Percentiles rank a stretch among this genome's conserved stretches.
Evolutionary conservation across 1,140 invertebrate genomes (phyloP).

Genomic region (Magallana ariakensis): DNA sequence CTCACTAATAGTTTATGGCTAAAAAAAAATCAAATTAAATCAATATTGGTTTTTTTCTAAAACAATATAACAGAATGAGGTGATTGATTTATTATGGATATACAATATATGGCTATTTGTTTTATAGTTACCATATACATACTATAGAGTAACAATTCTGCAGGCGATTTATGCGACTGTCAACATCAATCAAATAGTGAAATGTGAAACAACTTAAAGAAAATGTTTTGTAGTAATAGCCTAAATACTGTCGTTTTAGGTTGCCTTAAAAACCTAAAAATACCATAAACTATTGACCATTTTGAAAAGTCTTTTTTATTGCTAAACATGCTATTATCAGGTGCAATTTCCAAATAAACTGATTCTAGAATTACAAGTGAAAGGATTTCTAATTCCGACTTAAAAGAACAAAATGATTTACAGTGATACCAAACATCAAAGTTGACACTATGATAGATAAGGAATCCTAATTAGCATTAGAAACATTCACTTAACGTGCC

Average conservation of each 20-base stretch:
- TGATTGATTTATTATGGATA: too few species aligned
- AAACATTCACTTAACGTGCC: slow-evolving; percentile 20
- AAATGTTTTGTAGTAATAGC: not conserved
- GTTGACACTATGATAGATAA: slow-evolving; percentile 32
- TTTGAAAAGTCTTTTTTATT: not conserved
- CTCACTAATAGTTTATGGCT: too few species aligned
- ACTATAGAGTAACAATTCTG: too few species aligned
- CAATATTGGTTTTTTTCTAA: too few species aligned
- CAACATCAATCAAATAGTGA: too few species aligned
- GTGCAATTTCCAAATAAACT: not conserved
- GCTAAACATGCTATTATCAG: not conserved
- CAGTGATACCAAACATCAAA: slow-evolving; percentile 34
- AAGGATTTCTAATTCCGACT: slow-evolving; percentile 7
- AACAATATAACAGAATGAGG: too few species aligned
- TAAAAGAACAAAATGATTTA: slow-evolving; percentile 29
- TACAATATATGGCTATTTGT: too few species aligned
- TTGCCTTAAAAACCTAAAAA: not conserved
- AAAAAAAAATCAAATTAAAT: too few species aligned
- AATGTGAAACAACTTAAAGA: too few species aligned
- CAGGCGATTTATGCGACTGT: too few species aligned
- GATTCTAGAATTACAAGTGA: slow-evolving; percentile 28
- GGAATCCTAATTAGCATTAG: slow-evolving; percentile 18
- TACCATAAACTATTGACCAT: not conserved
- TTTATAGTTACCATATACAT: too few species aligned
- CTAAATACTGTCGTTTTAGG: not conserved